A percentile compares a stretch with the other conserved stretches of the same genome.
phyloP scores from a whole-genome alignment of 2,888 invertebrate species.

The Archaeoteleia sp. region DNA sequence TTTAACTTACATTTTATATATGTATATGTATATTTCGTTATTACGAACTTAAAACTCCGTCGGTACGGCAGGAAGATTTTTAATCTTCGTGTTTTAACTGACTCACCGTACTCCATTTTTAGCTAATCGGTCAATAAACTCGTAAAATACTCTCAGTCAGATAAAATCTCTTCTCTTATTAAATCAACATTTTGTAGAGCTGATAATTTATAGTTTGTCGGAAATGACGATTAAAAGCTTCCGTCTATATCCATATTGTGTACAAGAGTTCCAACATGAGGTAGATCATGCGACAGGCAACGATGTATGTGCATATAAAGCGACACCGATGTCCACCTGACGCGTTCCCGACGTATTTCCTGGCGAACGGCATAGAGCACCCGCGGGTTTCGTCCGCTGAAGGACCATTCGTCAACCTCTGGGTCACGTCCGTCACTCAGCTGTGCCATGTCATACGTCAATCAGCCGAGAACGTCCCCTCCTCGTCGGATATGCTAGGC shows the following conservation, averaged over 20 bases:
- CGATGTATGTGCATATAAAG: constrained; percentile 35
- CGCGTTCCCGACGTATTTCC: constrained; percentile 50
- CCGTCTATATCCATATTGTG: constrained; percentile 38
- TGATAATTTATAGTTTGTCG: constrained; percentile 46
- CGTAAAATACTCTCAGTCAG: too few relatives aligned
- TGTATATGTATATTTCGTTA: too few relatives aligned
- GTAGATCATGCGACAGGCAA: constrained; percentile 48
- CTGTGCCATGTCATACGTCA: constrained; percentile 65
- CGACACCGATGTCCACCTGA: constrained; percentile 46
- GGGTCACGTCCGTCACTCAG: constrained; percentile 66
- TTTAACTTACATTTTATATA: too few relatives aligned
- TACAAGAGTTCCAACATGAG: constrained; percentile 31
- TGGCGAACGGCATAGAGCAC: constrained; percentile 19
- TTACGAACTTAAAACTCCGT: too few relatives aligned
- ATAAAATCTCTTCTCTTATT: too few relatives aligned
- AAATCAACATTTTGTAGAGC: constrained; percentile 26
- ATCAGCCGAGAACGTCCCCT: constrained; percentile 71
- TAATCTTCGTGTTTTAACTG: too few relatives aligned
- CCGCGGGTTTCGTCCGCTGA: constrained; percentile 46
- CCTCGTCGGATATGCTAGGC: constrained; percentile 43
- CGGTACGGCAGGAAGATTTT: too few relatives aligned
- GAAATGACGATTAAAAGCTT: constrained; percentile 57
- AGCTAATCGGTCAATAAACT: too few relatives aligned
- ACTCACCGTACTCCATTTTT: too few relatives aligned
- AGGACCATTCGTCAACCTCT: constrained; percentile 69